Conservation (phyloP, 2,888 invertebrate genomes). For the Malacosoma neustria region DNA sequence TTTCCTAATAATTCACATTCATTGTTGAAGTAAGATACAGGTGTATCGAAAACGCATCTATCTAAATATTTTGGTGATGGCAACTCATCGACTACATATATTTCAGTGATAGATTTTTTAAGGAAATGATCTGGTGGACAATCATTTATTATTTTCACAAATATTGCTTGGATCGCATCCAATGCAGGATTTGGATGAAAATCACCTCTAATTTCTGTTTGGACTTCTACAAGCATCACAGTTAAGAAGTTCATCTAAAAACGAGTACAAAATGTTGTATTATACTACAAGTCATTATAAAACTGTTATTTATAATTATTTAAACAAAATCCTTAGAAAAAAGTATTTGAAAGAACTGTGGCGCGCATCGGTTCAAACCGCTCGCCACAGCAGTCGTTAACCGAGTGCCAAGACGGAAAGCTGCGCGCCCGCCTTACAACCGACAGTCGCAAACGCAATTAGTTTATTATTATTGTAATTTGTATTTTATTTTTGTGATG, state of each 20-base stretch:
- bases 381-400: no score
- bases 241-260: slow-evolving; percentile 83
- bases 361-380: no score
- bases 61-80: slow-evolving; percentile 38
- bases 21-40: slow-evolving; percentile 74
- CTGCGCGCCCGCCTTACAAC: no score
- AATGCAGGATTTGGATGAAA: slow-evolving; percentile 87
- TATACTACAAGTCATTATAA: not conserved
- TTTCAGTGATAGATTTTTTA: slow-evolving; percentile 59
- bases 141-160: slow-evolving; percentile 85
- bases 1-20: slow-evolving; percentile 81
- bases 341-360: no score
- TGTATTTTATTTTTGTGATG: no score
- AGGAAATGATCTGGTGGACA: slow-evolving; percentile 68
- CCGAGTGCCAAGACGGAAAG: no score
- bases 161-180: slow-evolving; percentile 87
- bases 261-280: not conserved
- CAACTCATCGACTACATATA: slow-evolving; percentile 65
- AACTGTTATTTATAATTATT: not conserved
- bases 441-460: no score
- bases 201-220: slow-evolving; percentile 82
- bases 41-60: slow-evolving; percentile 50
- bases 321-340: not conserved
- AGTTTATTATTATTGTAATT: no score
- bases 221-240: slow-evolving; percentile 88